These are phyloP conservation scores for Emydocephalus ijimae DNA, from an alignment of 2,113 vertebrate species.

Conservation along the genomic window DNA sequence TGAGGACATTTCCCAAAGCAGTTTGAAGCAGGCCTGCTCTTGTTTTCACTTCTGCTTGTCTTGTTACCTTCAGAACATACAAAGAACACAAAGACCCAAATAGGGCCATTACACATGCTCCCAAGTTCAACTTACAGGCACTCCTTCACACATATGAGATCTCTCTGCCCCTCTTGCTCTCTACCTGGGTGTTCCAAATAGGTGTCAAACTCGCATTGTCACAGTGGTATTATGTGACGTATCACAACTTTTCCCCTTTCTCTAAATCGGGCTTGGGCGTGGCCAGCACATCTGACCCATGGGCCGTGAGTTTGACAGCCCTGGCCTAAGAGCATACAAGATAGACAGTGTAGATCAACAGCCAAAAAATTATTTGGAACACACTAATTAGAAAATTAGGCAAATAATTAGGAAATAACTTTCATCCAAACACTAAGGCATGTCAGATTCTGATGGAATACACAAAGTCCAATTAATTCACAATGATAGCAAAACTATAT, in stretches of 20 bases:
- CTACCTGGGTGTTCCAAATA: neutral
- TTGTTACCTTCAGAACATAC: neutral
- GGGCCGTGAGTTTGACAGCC: too few species aligned
- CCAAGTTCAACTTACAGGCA: neutral
- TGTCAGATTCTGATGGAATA: neutral
- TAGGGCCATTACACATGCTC: neutral
- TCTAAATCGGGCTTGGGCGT: too few species aligned
- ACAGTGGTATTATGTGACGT: too few species aligned
- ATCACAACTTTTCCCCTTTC: too few species aligned
- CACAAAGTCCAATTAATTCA: neutral
- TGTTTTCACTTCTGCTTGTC: neutral
- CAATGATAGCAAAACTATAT: neutral
- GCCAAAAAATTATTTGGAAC: neutral
- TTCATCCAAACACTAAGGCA: neutral
- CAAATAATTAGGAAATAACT: neutral
- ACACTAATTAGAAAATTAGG: neutral
- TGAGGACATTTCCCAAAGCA: neutral
- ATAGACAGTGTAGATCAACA: neutral
- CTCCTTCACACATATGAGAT: neutral
- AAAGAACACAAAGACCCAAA: neutral
- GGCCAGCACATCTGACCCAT: too few species aligned
- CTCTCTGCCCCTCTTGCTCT: neutral
- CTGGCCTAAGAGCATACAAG: neutral
- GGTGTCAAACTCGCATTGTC: too few species aligned
- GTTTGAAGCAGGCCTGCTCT: neutral